Evolutionary conservation across 2,113 vertebrate species (phyloP).

Genomic region (Sebastes schlegelii): DNA sequence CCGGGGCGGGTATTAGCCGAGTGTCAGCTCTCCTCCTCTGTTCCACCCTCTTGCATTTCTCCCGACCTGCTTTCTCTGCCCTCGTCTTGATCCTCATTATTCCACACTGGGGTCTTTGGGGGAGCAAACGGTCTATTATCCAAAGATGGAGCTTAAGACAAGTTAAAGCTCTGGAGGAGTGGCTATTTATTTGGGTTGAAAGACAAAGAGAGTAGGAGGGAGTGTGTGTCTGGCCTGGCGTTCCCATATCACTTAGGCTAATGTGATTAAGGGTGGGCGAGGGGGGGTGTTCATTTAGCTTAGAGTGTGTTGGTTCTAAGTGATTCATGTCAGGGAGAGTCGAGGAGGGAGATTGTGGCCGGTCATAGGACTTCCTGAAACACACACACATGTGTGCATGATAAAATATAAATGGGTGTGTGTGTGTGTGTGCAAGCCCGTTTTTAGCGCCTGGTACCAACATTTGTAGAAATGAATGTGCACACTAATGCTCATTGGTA

Average conservation of each 20-base stretch:
- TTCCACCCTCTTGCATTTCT: slow-evolving; percentile 66
- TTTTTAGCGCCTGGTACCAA: slow-evolving; percentile 38
- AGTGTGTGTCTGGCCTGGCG: slow-evolving; percentile 75
- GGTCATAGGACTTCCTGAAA: slow-evolving; percentile 65
- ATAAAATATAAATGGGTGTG: slow-evolving; percentile 31
- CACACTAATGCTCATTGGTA: slow-evolving; percentile 21
- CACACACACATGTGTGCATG: neutral
- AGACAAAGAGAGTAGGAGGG: slow-evolving; percentile 66
- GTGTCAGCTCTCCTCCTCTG: slow-evolving; percentile 63
- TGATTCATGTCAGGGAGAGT: slow-evolving; percentile 66
- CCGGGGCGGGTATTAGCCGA: slow-evolving; percentile 51
- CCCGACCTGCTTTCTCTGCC: slow-evolving; percentile 65
- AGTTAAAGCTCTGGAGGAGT: slow-evolving; percentile 77
- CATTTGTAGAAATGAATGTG: slow-evolving; percentile 32
- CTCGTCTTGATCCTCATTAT: slow-evolving; percentile 79
- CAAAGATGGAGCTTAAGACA: slow-evolving; percentile 79
- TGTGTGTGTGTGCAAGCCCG: neutral
- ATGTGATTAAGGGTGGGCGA: slow-evolving; percentile 77
- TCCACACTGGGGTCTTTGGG: slow-evolving; percentile 69
- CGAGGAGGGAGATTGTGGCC: slow-evolving; percentile 16
- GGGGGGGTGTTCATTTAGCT: slow-evolving; percentile 71
- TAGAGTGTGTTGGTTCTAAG: slow-evolving; percentile 70
- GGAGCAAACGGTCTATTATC: slow-evolving; percentile 76
- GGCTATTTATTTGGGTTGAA: slow-evolving; percentile 76
- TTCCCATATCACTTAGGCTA: slow-evolving; percentile 85